Conservation (phyloP, 2,113 vertebrate genomes). For the Tetrao urogallus region DNA sequence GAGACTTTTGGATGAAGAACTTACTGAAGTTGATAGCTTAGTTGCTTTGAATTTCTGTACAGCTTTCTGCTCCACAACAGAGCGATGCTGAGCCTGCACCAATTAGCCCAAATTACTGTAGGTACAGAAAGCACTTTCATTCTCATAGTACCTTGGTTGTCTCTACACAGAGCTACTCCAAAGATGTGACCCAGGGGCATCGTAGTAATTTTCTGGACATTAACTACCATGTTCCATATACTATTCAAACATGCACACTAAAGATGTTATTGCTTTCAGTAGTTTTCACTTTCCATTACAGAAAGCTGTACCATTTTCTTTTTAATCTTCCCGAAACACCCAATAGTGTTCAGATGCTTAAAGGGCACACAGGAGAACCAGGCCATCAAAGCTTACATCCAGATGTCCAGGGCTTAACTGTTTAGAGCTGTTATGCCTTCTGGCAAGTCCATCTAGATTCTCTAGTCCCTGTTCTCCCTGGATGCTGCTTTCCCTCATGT, state of each 20-base stretch:
- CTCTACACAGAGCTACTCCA: background rate
- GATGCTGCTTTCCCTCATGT: rapidly evolving
- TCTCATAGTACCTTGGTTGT: conserved; percentile 43
- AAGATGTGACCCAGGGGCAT: conserved; percentile 26
- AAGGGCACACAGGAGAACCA: background rate
- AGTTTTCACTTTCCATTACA: background rate
- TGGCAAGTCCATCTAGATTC: background rate
- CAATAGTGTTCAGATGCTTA: background rate
- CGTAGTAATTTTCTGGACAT: conserved; percentile 24
- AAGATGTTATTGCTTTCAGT: background rate
- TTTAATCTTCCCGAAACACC: background rate
- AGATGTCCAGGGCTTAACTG: background rate
- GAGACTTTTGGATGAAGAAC: conserved; percentile 27
- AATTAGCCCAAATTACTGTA: conserved; percentile 45
- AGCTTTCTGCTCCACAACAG: conserved; percentile 27
- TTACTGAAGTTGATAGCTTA: conserved; percentile 33
- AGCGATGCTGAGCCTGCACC: conserved; percentile 44
- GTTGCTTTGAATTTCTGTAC: conserved; percentile 39
- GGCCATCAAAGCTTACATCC: background rate
- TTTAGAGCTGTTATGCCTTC: background rate
- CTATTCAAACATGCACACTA: background rate
- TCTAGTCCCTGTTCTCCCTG: background rate
- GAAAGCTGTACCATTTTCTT: background rate
- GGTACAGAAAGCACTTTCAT: conserved; percentile 18
- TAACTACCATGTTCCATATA: conserved; percentile 21